Evolutionary conservation across 92 coral and sea anemone genomes (phyloP), one percentile per base, ranked within the genome.

Genomic region (Epizoanthus fatuus): DNA sequence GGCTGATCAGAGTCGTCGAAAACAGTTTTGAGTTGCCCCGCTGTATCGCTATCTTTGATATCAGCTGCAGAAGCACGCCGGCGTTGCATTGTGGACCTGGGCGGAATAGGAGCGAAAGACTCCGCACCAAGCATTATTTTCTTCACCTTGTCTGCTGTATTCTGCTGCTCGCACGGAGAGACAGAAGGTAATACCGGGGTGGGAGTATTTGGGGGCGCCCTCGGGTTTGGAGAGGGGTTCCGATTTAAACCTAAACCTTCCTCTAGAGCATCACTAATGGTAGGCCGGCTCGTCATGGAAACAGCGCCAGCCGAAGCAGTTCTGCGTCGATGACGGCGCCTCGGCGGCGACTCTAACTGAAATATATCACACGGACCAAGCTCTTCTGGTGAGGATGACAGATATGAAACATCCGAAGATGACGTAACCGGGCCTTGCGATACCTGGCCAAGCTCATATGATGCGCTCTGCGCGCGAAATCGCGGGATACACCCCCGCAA

Each of bases 401-500:
- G 81, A 4, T 82, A 66, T 25, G 52, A 79, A 15, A 86, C 81
- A 29, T 86, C 92, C 64, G 68, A 63, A 3, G 84, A 57, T 11
- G 81, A 37, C 13, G 32, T 58, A 19, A n/a, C 53, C 49, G 57
- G 40, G 7, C 13, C 82, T 55, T 22, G 69, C 37, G 81, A 75
- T 1, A 66, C 72, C 9, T 85, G 86, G 62, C 83, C 85, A n/a
- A 91, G 68, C 58, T 93, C 94, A 59, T 91, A 93, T 14, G 92
- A 83, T 8, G 95, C 85, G 75, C 98, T 95, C 93, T 95, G 98
- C 2, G 98, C 95, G 65, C 98, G 96, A 15, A 81, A 86, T 13
- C 95, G 86, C 65, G 87, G 71, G 38, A 88, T 87, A 77, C 82
- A 77, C 13, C 95, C 98, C 12, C 93, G 98, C 71, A 92, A 78